Evolutionary conservation across 2,113 vertebrate genomes (phyloP).

Genomic region (Aegotheles bennettii): DNA sequence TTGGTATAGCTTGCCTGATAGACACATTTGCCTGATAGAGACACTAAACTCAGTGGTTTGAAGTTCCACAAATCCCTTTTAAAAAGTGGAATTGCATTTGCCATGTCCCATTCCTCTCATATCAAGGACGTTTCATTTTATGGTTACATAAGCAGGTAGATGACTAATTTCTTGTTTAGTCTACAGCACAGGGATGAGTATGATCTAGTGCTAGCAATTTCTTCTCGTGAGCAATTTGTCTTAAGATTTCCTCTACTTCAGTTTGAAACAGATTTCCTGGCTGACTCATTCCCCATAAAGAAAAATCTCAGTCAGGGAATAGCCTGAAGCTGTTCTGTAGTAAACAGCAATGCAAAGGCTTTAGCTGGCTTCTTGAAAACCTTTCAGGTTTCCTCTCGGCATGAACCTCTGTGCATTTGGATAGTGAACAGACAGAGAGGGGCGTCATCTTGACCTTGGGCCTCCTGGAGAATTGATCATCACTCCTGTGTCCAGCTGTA

Average conservation of each 20-base stretch:
- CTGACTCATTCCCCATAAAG: constrained; percentile 24
- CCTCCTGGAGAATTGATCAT: neutral
- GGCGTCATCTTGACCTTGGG: neutral
- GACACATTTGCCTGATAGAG: neutral
- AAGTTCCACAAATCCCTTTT: neutral
- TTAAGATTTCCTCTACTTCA: neutral
- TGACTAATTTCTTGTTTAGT: constrained; percentile 13
- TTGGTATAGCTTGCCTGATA: neutral
- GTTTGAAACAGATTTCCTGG: neutral
- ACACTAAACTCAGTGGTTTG: neutral
- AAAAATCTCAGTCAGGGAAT: neutral
- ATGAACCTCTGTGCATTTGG: neutral
- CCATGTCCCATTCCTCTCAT: neutral
- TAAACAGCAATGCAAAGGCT: neutral
- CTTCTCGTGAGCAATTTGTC: neutral
- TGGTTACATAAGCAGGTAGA: neutral
- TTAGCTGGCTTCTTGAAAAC: neutral
- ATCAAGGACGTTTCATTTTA: neutral
- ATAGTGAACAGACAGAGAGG: neutral
- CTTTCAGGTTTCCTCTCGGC: neutral
- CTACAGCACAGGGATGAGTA: neutral
- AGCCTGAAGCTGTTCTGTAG: neutral
- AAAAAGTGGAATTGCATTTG: neutral
- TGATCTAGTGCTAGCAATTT: neutral
- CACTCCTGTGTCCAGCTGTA: neutral